Evolutionary conservation across 2,888 invertebrate genomes (phyloP), one percentile per base, ranked within the genome.

Genomic region (Amphipoea oculea): DNA sequence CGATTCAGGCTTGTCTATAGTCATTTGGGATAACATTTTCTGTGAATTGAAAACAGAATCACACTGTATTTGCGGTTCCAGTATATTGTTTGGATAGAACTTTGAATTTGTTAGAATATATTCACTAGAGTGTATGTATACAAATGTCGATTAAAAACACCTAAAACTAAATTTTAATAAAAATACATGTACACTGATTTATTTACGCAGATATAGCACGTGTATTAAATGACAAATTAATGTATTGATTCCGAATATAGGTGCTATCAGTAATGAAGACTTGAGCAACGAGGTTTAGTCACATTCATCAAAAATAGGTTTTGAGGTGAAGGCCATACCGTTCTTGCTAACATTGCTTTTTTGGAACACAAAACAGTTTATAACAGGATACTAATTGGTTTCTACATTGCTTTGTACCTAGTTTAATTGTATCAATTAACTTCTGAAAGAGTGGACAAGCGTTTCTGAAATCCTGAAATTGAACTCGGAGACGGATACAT

Each of bases 261-360:
- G 89, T 86, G 85, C 86, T 89, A 90, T 90, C 91, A 92, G 91
- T 91, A 92, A 89, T 85, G 85, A 86, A 87, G 84, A 85, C 89
- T 93, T 93, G 86, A 90, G 92, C 91, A 92, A 94, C 89, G 87
- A 88, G 88, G 89, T 91, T 91, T 90, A 93, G 93, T 92, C 92
- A 93, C 91, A 93, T 91, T 91, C 92, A 91, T 89, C 89, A 87
- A 91, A 95, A 94, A 95, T 94, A 91, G 94, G 95, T 94, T 94
- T 95, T 90, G 91, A 89, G 95, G 95, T 93, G 93, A 95, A 95
- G 95, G 95, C 90, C 93, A 89, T 77, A 84, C 86, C 86, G 84
- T 80, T 81, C 78, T 85, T 78, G 71, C 71, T 81, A 83, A 83
- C 86, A 81, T 81, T 87, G 45, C 72, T 78, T 73, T 87, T 81